Evolutionary conservation across 1,140 invertebrate species (phyloP).

Genomic region (Drosophila watanabei): DNA sequence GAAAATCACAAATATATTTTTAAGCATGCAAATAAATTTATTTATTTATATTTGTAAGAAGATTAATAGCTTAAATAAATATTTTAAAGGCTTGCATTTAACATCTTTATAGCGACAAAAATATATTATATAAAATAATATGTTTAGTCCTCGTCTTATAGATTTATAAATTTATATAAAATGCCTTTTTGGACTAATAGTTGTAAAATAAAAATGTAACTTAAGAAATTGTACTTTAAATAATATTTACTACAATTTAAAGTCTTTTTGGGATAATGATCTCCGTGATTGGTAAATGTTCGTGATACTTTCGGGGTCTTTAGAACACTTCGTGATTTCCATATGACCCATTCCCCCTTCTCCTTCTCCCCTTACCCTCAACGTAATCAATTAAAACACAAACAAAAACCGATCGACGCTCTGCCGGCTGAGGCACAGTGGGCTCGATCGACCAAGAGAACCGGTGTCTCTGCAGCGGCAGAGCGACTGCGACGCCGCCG

Average conservation of each 20-base stretch:
- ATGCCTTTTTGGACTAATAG: neutral
- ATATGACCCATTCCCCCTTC: slow-evolving; percentile 3
- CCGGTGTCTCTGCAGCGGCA: slow-evolving; percentile 46
- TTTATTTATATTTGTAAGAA: neutral
- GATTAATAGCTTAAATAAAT: neutral
- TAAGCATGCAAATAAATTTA: no score
- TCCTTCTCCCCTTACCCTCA: neutral
- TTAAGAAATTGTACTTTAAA: neutral
- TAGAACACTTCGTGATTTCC: slow-evolving; percentile 23
- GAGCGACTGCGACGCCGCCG: slow-evolving; percentile 16
- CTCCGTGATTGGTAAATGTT: neutral
- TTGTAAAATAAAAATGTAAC: accelerated
- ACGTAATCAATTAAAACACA: slow-evolving; percentile 39
- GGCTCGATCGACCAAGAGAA: slow-evolving; percentile 43
- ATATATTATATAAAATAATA: neutral
- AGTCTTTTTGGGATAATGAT: slow-evolving; percentile 8
- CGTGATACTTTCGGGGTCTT: slow-evolving; percentile 8
- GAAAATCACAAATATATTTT: no score
- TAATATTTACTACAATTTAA: slow-evolving; percentile 2
- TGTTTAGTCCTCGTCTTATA: no score
- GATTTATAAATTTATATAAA: neutral
- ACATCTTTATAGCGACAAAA: neutral
- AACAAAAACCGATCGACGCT: slow-evolving; percentile 52
- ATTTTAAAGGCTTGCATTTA: neutral
- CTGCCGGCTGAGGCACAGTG: slow-evolving; percentile 59